phyloP scores from a whole-genome alignment of 2,113 vertebrate species.

The Epinephelus lanceolatus region DNA sequence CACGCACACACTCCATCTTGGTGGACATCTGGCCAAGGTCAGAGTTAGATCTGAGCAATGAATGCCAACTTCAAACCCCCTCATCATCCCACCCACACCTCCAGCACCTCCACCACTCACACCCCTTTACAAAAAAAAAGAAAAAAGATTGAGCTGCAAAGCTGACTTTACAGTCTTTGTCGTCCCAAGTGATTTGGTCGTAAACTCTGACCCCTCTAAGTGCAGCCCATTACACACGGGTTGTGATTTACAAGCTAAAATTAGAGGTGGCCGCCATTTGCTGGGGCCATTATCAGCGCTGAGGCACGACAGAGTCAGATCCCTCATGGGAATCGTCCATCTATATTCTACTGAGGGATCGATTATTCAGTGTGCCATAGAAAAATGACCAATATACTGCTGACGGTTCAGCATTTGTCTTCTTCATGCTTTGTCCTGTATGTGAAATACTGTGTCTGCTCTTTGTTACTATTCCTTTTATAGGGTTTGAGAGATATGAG shows the following conservation, averaged over 20 bases:
- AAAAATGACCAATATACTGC: constrained; percentile 48
- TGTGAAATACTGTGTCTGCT: constrained; percentile 22
- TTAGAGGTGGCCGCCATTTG: constrained; percentile 48
- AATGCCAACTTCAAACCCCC: constrained; percentile 20
- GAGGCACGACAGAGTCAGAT: constrained; percentile 26
- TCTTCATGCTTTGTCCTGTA: constrained; percentile 6
- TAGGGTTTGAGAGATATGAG: background rate
- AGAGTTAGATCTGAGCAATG: constrained; percentile 28
- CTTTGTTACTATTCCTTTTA: constrained; percentile 7
- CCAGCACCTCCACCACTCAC: background rate
- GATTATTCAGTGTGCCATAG: constrained; percentile 48
- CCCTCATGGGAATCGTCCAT: constrained; percentile 43
- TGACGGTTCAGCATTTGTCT: constrained; percentile 31
- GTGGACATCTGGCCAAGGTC: constrained; percentile 75
- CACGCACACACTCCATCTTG: constrained; percentile 35
- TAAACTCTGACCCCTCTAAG: constrained; percentile 69
- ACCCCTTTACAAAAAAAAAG: background rate
- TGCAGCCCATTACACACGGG: constrained; percentile 52
- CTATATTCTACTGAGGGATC: constrained; percentile 40
- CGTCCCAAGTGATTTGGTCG: constrained; percentile 40
- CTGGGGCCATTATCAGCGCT: constrained; percentile 35
- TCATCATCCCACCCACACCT: background rate
- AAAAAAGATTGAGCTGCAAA: background rate
- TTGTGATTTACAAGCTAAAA: constrained; percentile 69
- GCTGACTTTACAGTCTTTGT: constrained; percentile 34